Percentiles rank a stretch among this genome's conserved stretches.
Conservation (phyloP, 2,888 invertebrate genomes). For the Amorpha juglandis region DNA sequence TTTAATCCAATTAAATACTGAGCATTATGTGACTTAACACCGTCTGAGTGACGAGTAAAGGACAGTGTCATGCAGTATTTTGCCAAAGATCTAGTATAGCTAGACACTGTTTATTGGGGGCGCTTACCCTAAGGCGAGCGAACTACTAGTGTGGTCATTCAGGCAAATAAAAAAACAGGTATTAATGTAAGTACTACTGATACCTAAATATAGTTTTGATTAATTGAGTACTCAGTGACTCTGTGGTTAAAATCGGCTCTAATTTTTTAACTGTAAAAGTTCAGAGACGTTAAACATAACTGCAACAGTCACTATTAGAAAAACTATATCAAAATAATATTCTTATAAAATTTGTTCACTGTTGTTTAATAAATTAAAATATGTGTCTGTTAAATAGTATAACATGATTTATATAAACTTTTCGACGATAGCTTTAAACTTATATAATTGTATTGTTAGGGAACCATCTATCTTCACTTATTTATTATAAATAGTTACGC, state of each 20-base stretch:
- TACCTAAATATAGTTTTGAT: neutral
- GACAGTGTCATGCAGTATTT: too few relatives aligned
- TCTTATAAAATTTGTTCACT: neutral
- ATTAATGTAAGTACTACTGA: neutral
- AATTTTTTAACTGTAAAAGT: neutral
- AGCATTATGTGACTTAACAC: too few relatives aligned
- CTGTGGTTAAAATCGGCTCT: neutral
- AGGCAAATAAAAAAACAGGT: neutral
- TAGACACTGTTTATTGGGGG: too few relatives aligned
- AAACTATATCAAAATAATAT: neutral
- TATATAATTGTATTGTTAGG: neutral
- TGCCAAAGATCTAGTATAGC: too few relatives aligned
- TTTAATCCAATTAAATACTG: too few relatives aligned
- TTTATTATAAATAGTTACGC: neutral
- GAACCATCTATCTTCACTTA: neutral
- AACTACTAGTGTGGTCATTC: too few relatives aligned
- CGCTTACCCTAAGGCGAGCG: too few relatives aligned
- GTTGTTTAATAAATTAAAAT: neutral
- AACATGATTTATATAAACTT: neutral
- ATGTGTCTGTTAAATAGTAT: neutral
- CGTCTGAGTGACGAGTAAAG: too few relatives aligned
- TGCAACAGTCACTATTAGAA: neutral
- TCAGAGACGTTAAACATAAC: too few relatives aligned
- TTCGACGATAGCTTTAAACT: neutral
- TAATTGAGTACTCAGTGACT: neutral